These are phyloP conservation scores for Melanerpes aurifrons DNA, from an alignment of 2,113 vertebrate species.

Conservation along the genomic window DNA sequence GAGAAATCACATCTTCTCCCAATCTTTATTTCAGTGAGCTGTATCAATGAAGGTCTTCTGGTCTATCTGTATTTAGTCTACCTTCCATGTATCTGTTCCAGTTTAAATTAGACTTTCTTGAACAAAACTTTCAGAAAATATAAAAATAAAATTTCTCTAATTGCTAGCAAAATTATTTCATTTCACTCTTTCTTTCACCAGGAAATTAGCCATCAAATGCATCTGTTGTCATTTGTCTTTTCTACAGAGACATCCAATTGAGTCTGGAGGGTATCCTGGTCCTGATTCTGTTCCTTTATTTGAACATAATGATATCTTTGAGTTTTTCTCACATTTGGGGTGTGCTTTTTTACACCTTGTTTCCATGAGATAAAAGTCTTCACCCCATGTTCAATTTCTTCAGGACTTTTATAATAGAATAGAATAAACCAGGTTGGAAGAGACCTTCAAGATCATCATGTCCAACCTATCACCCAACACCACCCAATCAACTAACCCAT, in stretches of 20 bases:
- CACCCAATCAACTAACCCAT: no score
- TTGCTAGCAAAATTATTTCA: background rate
- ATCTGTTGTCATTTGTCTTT: conserved; percentile 28
- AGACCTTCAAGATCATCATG: no score
- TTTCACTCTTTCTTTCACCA: background rate
- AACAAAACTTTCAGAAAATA: background rate
- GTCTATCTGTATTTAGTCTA: background rate
- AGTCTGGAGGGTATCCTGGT: background rate
- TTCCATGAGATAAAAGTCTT: background rate
- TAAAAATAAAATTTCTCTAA: background rate
- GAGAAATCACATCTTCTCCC: background rate
- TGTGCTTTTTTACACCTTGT: background rate
- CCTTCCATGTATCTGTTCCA: background rate
- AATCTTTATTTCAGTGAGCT: background rate
- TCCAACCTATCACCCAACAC: no score
- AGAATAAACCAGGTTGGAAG: no score
- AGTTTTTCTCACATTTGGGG: background rate
- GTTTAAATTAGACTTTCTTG: background rate
- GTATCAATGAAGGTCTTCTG: background rate
- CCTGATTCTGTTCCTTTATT: background rate
- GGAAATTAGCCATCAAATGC: background rate
- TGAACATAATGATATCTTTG: background rate
- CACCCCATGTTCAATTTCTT: background rate
- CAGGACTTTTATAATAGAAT: background rate
- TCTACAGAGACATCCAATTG: background rate